Evolutionary conservation across 2,888 invertebrate species (phyloP), one percentile per base, ranked within the genome.

Genomic region (Coleophora deauratella): DNA sequence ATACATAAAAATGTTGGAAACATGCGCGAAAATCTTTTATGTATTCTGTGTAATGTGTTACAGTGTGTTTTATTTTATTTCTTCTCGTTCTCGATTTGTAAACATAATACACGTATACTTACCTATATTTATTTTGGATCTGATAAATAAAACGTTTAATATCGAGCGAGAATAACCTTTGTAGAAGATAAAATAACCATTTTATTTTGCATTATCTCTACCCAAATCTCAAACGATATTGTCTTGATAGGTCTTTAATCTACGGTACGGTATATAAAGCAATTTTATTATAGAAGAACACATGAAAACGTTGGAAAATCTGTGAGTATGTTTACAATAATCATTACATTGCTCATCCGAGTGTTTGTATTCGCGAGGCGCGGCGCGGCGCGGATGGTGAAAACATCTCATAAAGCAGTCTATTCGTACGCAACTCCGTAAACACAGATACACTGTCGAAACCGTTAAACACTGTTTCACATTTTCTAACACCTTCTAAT

Each of bases 401-500:
- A 63, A 66, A 67, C 72, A 66, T 63, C 74, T 67, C 73, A 69
- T 75, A 76, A 73, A 72, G 68, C 59, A 69, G 63, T 69, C 69
- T 69, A 69, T 72, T 72, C 70, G 67, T 57, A 60, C 62, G 59
- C 54, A 61, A 63, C 59, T 54, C 51, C 59, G 66, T 73, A 73
- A 77, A 76, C 73, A 70, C 60, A 60, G 62, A 63, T 66, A 63
- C 63, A 55, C 65, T 69, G 66, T 66, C 59, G 70, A 68, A 68
- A 71, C 66, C 62, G 66, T 69, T 67, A 65, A 68, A 69, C 72
- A 62, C 77, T 76, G 80, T 67, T 78, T 69, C 71, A 69, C 72
- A 72, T 80, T 72, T 62, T 66, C 75, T 71, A 72, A 79, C 82
- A 77, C 81, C 78, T 76, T 58, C 80, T 84, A 82, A 84, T 84